A percentile compares a stretch with the other conserved stretches of the same genome.
These are phyloP conservation scores for Syrista parreyssii DNA, from an alignment of 2,888 invertebrate species.

Conservation along the genomic window DNA sequence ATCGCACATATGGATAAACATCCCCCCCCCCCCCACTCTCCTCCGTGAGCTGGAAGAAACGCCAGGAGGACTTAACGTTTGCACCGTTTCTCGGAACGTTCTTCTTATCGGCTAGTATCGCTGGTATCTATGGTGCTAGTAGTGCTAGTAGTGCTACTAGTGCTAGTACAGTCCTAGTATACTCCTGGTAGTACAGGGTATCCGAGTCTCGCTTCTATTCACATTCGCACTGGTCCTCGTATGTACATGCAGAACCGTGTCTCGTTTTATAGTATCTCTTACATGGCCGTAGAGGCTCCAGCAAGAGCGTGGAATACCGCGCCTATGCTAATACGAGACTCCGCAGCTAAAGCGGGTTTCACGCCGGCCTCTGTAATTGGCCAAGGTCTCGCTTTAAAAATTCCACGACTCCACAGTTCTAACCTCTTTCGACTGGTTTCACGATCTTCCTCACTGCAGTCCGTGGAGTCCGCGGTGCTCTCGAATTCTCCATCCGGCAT, in stretches of 20 bases:
- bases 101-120: neutral
- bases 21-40: neutral
- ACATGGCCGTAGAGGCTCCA: neutral
- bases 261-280: neutral
- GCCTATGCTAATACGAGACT: constrained; percentile 44
- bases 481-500: neutral
- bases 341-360: constrained; percentile 26
- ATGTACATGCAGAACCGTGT: neutral
- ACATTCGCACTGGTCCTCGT: neutral
- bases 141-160: neutral
- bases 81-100: neutral
- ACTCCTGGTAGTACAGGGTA: neutral
- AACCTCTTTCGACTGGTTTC: neutral
- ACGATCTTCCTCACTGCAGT: neutral
- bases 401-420: neutral
- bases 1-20: constrained; percentile 13
- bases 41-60: neutral
- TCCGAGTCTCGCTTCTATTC: neutral
- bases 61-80: neutral
- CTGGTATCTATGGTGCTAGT: neutral
- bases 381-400: constrained; percentile 7
- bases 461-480: neutral
- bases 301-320: constrained; percentile 10
- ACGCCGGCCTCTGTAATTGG: constrained; percentile 32
- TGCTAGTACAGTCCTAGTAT: no score